phyloP scores from a whole-genome alignment of 2,888 invertebrate genomes.

The Harpalus rubripes region DNA sequence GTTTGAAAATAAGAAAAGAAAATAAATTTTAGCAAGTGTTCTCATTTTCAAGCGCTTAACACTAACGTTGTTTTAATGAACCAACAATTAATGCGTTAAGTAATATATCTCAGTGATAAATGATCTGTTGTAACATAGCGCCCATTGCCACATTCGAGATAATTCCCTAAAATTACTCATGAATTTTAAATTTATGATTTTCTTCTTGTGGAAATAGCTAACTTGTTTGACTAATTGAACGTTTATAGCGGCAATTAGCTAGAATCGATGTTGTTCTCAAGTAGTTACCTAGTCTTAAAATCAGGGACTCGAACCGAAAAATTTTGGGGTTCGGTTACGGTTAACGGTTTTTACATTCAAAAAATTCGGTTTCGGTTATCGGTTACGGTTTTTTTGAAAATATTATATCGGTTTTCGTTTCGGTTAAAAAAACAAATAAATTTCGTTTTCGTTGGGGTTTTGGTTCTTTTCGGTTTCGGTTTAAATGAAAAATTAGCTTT shows the following conservation, averaged over 20 bases:
- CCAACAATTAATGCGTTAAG: constrained; percentile 45
- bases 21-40: constrained; percentile 8
- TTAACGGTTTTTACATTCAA: too few relatives aligned
- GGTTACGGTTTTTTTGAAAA: too few relatives aligned
- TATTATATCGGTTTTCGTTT: too few relatives aligned
- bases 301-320: too few relatives aligned
- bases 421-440: too few relatives aligned
- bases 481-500: too few relatives aligned
- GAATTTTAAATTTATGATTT: constrained; percentile 29
- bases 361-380: too few relatives aligned
- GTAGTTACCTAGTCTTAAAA: too few relatives aligned
- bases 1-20: constrained; percentile 21
- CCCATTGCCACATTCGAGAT: constrained; percentile 24
- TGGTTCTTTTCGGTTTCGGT: too few relatives aligned
- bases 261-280: background rate
- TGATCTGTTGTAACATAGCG: constrained; percentile 40
- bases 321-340: too few relatives aligned
- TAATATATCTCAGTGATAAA: constrained; percentile 40
- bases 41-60: constrained; percentile 35
- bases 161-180: constrained; percentile 35
- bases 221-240: constrained; percentile 17
- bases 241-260: constrained; percentile 18
- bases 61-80: constrained; percentile 42
- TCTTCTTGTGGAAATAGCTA: constrained; percentile 14
- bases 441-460: too few relatives aligned